Evolutionary conservation across 2,797 vertebrate species (phyloP), one percentile per base, ranked within the genome.

Genomic region (Sebastes baramenuke): DNA sequence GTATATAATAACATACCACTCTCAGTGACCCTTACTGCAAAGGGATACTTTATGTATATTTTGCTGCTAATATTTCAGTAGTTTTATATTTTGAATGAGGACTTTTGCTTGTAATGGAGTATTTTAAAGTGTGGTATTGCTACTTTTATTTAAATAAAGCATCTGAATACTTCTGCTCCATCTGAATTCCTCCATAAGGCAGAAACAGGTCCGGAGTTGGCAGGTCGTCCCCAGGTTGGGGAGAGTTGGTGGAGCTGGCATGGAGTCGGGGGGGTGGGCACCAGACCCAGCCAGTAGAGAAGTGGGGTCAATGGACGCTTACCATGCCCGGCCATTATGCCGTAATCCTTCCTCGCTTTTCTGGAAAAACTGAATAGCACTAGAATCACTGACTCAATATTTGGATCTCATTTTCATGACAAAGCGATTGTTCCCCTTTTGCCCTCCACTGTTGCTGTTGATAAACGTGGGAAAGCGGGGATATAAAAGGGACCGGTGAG

Each of bases 301-400:
- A 81, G 89, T 83, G 70, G 90, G 88, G 87, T 92, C 86, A 93
- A 82, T 92, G 88, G 91, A 84, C 60, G 73, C 79, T 46, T 76
- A 92, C 89, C 91, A 72, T 75, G 83, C 88, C 84, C 81, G 88
- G 85, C 92, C 92, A 95, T 98, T 97, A 97, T 98, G 94, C 96
- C 88, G 85, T 98, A 98, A 98, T 98, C 97, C 97, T 95, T 88
- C 86, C 89, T 96, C 93, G 93, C 95, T 96, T 97, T 97, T 97
- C 96, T 98, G 95, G 97, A 98, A 97, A 96, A 94, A 86, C 83
- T 96, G 96, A 97, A 96, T 97, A 96, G 97, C 91, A 88, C 95
- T 95, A 94, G 96, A 99, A 97, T 96, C 95, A 97, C 97, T 98
- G 97, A 99, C 96, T 98, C 96, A 96, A 97, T 97, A 97, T 97